phyloP scores from a whole-genome alignment of 2,888 invertebrate species.

The Clivina fossor region DNA sequence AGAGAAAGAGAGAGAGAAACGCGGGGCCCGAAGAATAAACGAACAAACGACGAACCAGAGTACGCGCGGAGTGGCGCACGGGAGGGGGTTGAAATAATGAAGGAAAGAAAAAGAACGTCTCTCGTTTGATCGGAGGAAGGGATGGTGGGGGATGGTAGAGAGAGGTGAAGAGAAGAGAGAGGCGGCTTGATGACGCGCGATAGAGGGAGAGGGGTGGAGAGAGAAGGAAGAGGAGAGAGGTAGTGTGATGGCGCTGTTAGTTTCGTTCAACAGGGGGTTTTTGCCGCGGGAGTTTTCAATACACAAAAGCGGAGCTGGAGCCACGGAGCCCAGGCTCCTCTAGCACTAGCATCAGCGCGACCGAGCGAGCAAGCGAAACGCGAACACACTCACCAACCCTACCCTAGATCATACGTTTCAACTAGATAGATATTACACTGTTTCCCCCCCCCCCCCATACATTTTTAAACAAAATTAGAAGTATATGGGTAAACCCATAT shows the following conservation, averaged over 20 bases:
- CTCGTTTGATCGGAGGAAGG: no score
- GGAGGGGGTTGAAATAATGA: constrained; percentile 17
- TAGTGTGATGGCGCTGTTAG: constrained; percentile 21
- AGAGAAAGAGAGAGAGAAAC: constrained; percentile 15
- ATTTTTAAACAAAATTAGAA: no score
- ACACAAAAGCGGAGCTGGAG: constrained; percentile 27
- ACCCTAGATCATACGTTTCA: no score
- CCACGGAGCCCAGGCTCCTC: neutral
- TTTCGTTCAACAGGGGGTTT: constrained; percentile 38
- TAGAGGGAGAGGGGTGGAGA: constrained; percentile 11
- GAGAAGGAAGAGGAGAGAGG: constrained; percentile 13
- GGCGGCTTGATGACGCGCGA: no score
- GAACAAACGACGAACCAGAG: constrained; percentile 16
- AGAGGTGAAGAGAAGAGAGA: no score
- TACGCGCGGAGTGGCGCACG: constrained; percentile 19
- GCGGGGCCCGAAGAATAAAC: no score
- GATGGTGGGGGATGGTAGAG: no score
- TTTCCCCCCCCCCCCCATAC: no score
- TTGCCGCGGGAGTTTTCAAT: constrained; percentile 44
- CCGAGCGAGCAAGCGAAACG: neutral
- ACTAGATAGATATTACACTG: no score
- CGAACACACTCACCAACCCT: no score
- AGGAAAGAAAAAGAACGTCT: no score
- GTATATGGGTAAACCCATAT: no score
- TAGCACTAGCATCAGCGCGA: neutral